Evolutionary conservation across 2,888 invertebrate genomes (phyloP), one percentile per base, ranked within the genome.

Genomic region (Taenaris catops): DNA sequence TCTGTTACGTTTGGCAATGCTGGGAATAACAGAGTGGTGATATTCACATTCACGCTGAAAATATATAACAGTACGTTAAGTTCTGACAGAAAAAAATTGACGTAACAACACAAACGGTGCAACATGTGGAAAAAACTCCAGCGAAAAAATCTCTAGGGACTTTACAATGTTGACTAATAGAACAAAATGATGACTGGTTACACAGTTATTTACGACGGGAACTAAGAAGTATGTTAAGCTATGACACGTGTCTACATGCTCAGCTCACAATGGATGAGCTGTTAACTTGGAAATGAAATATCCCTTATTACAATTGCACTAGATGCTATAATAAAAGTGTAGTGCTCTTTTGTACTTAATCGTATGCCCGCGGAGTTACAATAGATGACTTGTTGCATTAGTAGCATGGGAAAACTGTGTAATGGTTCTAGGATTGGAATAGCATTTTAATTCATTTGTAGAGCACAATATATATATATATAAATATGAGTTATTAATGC

Each of bases 341-440:
- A 9, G 31, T 23, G n/a, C 9, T 23, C 31, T 23, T 31, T 23
- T 23, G 10, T 23, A 21, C 8, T 12, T 34, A 27, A 27, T 34
- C 38, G 24, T 26, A 38, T 27, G 20, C 28, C 27, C 14, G 26
- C 42, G 23, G n/a, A 40, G 34, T 32, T 35, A 41, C 40, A 44
- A 44, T 38, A 14, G 27, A 27, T 31, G 35, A 44, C 25, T 11
- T 23, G 40, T 46, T 47, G 45, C 44, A 42, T 39, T 40, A 41
- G 32, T 26, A 41, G 48, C 43, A 43, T 54, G 52, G 47, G 52
- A 53, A 53, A 49, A 46, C 54, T 49, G 31, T 36, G 38, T 36
- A 41, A 46, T 41, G 44, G 42, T 37, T 39, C 7, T 32, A 25
- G 24, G 27, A 25, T 39, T 33, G 27, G 19, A 33, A 33, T 33